These are phyloP conservation scores for Macropis europaea DNA, from an alignment of 2,888 invertebrate species.

Conservation along the genomic window DNA sequence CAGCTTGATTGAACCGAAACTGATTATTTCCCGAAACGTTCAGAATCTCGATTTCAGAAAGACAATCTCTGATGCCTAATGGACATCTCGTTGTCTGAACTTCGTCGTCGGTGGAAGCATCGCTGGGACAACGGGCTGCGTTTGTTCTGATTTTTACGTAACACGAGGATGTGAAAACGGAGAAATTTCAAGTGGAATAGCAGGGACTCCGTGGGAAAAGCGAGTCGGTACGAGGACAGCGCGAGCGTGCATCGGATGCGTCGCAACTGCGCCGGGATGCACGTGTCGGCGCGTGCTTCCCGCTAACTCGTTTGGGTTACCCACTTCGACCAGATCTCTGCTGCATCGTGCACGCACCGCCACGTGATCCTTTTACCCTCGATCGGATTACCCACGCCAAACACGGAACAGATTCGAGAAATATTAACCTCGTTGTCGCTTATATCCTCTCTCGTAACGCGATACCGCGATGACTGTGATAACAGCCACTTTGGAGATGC, in stretches of 20 bases:
- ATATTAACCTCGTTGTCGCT: no score
- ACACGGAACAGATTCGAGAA: no score
- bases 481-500: no score
- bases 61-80: no score
- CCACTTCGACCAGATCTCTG: background rate
- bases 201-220: constrained; percentile 56
- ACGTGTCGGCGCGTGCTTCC: constrained; percentile 13
- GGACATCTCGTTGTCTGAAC: no score
- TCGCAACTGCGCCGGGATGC: background rate
- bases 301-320: background rate
- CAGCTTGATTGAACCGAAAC: no score
- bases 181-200: constrained; percentile 61
- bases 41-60: no score
- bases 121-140: constrained; percentile 33
- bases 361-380: background rate
- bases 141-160: constrained; percentile 63
- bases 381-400: no score
- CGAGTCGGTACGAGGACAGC: constrained; percentile 23
- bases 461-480: no score
- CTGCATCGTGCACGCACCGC: background rate
- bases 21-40: no score
- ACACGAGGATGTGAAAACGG: constrained; percentile 65
- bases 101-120: no score
- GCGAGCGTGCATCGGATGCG: background rate
- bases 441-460: no score